phyloP scores from a whole-genome alignment of 2,113 vertebrate genomes.

The Nestor notabilis region DNA sequence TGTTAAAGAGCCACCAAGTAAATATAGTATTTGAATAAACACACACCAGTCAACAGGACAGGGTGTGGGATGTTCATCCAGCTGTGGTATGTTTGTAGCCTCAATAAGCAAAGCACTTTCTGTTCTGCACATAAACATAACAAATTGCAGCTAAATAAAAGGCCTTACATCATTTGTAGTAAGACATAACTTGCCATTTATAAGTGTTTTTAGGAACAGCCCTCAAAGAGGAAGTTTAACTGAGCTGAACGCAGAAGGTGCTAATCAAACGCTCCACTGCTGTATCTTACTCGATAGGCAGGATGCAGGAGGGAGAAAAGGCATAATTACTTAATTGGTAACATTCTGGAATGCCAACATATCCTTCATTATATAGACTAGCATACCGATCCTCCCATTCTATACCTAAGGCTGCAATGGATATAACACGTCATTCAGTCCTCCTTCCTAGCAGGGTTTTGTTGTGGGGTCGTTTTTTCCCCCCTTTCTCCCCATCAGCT shows the following conservation, averaged over 20 bases:
- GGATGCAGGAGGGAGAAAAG: neutral
- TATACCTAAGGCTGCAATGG: neutral
- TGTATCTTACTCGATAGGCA: neutral
- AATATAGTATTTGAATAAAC: neutral
- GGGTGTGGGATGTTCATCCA: neutral
- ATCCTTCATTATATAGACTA: neutral
- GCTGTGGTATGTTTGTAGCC: neutral
- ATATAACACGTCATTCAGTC: neutral
- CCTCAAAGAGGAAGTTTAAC: neutral
- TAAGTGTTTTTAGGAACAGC: slow-evolving; percentile 31
- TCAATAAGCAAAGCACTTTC: neutral
- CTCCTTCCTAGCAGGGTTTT: neutral
- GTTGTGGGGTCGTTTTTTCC: neutral
- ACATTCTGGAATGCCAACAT: neutral
- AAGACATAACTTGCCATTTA: neutral
- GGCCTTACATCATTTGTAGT: neutral
- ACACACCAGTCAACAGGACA: neutral
- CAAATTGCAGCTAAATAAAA: slow-evolving; percentile 26
- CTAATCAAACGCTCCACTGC: neutral
- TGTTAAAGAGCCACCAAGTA: neutral
- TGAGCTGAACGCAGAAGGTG: neutral
- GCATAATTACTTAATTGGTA: neutral
- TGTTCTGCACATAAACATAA: neutral
- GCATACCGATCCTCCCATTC: neutral
- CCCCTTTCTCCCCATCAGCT: neutral